Conservation (phyloP, 1,140 invertebrate genomes). For the Zaprionus ghesquierei region DNA sequence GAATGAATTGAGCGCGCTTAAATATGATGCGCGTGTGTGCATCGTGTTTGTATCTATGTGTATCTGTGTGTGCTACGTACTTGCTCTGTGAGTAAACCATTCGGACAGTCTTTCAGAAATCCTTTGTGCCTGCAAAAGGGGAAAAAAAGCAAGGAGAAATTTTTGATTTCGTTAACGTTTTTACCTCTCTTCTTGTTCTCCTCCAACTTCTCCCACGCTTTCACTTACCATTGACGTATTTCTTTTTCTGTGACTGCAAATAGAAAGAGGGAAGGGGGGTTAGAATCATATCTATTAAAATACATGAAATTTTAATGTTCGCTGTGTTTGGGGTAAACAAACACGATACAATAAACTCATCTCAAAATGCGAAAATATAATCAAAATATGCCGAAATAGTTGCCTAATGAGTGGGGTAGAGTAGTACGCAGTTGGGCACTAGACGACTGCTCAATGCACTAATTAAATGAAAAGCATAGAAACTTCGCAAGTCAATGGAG, state of each 20-base stretch:
- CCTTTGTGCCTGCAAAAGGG: slow-evolving; percentile 93
- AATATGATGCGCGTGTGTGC: slow-evolving; percentile 1
- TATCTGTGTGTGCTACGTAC: slow-evolving; percentile 84
- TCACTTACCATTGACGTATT: slow-evolving; percentile 91
- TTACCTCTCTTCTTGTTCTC: neutral
- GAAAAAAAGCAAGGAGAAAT: neutral
- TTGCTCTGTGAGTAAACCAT: slow-evolving; percentile 95
- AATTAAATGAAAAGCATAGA: too few species aligned
- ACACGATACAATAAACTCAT: neutral
- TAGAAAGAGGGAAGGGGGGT: slow-evolving; percentile 4
- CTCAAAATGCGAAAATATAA: neutral
- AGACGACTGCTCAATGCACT: neutral
- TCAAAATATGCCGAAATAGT: neutral
- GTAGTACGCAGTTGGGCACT: neutral
- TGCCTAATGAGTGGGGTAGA: neutral
- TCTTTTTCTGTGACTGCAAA: slow-evolving; percentile 92
- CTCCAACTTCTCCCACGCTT: too few species aligned
- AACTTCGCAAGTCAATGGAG: too few species aligned
- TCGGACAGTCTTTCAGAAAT: slow-evolving; percentile 96
- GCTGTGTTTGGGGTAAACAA: neutral
- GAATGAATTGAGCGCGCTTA: slow-evolving; percentile 62
- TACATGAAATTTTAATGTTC: slow-evolving; percentile 2
- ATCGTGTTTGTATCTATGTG: neutral
- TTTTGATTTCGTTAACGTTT: neutral
- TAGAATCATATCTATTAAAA: slow-evolving; percentile 18